phyloP scores from a whole-genome alignment of 2,797 vertebrate genomes.

The Mustela erminea region DNA sequence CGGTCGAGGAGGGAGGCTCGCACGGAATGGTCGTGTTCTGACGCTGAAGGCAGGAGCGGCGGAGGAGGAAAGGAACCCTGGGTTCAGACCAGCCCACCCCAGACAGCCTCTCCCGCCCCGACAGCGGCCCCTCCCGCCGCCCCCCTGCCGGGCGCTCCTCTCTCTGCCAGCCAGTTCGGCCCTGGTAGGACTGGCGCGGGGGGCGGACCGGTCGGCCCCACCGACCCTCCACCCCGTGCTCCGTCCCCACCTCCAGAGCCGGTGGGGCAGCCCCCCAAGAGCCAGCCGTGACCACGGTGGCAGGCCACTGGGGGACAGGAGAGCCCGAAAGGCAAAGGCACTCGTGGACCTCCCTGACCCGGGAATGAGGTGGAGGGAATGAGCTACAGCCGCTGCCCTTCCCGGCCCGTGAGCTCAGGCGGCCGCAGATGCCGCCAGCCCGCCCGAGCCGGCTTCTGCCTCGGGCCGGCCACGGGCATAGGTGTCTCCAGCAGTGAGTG shows the following conservation, averaged over 20 bases:
- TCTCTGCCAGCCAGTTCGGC: not conserved
- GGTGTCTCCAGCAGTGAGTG: not conserved
- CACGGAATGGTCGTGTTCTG: rapidly evolving
- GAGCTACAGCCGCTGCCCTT: not conserved
- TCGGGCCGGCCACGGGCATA: not conserved
- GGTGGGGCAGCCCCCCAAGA: not conserved
- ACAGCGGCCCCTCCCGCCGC: rapidly evolving
- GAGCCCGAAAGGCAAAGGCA: not conserved
- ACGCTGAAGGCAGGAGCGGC: too few relatives aligned
- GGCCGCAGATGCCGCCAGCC: not conserved
- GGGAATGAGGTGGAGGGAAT: rapidly evolving
- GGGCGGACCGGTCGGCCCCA: rapidly evolving
- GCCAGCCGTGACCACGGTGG: not conserved
- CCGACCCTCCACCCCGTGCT: not conserved
- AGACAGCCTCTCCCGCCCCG: rapidly evolving
- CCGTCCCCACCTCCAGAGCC: not conserved
- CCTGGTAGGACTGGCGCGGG: rapidly evolving
- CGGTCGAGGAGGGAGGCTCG: not conserved
- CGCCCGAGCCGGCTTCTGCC: not conserved
- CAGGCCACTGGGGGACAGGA: not conserved
- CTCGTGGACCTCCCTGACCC: not conserved
- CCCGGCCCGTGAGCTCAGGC: not conserved
- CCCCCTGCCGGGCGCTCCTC: not conserved
- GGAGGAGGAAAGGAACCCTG: not conserved
- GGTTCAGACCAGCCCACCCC: not conserved